Conservation (phyloP, 2,888 invertebrate species). For the Drymonia ruficornis region DNA sequence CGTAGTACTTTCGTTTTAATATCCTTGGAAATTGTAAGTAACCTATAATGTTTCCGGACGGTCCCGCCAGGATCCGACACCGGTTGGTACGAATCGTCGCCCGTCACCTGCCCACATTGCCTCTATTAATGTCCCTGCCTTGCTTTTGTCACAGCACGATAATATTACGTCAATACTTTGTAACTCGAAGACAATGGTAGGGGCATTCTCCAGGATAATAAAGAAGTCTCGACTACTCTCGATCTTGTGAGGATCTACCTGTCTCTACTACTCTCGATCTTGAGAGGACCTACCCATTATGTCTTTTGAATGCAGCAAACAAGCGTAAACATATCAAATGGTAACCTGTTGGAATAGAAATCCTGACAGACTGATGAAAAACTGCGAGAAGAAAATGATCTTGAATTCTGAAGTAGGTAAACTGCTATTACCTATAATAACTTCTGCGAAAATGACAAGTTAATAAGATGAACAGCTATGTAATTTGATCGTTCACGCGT, state of each 20-base stretch:
- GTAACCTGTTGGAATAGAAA: too few species aligned
- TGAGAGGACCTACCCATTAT: too few species aligned
- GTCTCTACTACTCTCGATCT: too few species aligned
- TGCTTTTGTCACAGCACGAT: slow-evolving; percentile 28
- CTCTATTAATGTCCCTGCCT: slow-evolving; percentile 37
- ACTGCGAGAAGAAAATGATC: background rate
- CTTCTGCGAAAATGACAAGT: background rate
- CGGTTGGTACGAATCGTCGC: slow-evolving; percentile 52
- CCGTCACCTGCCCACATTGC: slow-evolving; percentile 31
- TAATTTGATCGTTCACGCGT: slow-evolving; percentile 61
- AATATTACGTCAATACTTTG: slow-evolving; percentile 10
- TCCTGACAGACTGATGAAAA: too few species aligned
- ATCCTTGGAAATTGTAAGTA: slow-evolving; percentile 15
- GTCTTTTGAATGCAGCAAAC: too few species aligned
- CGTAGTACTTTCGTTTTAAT: slow-evolving; percentile 3
- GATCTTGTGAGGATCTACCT: too few species aligned
- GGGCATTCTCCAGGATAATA: too few species aligned
- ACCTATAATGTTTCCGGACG: slow-evolving; percentile 25
- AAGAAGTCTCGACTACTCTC: too few species aligned
- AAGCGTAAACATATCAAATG: too few species aligned
- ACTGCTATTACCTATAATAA: background rate
- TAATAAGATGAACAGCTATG: slow-evolving; percentile 33
- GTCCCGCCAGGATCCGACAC: slow-evolving; percentile 42
- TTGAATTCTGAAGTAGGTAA: background rate
- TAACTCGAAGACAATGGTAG: background rate